phyloP scores from a whole-genome alignment of 2,888 invertebrate genomes.

The Apotomis capreana region DNA sequence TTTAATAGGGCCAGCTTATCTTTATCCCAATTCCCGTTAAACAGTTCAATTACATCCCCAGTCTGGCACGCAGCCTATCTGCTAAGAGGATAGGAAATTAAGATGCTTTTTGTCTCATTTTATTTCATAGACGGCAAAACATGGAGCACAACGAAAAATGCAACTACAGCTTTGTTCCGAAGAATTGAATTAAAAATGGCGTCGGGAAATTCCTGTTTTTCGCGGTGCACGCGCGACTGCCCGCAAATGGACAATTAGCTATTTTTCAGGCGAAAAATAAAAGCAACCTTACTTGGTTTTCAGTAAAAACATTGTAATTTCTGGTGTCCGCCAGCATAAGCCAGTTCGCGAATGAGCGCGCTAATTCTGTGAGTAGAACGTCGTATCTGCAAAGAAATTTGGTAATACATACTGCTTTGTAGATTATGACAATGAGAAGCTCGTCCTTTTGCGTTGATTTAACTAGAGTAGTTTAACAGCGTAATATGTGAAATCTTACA shows the following conservation, averaged over 20 bases:
- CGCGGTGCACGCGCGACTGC: constrained; percentile 70
- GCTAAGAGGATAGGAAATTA: constrained; percentile 69
- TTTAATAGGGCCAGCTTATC: not conserved
- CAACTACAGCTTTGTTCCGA: constrained; percentile 73
- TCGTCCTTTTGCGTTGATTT: too few species aligned
- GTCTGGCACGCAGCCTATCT: constrained; percentile 48
- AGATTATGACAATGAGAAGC: not conserved
- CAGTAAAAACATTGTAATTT: constrained; percentile 61
- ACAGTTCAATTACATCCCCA: constrained; percentile 25
- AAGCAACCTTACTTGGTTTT: constrained; percentile 56
- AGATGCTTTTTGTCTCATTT: constrained; percentile 67
- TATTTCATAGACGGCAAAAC: constrained; percentile 70
- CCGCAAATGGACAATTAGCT: constrained; percentile 80
- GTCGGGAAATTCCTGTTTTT: constrained; percentile 71
- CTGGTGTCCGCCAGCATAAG: constrained; percentile 42
- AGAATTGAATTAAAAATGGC: constrained; percentile 81
- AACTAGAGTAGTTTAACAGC: too few species aligned
- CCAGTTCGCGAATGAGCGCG: constrained; percentile 28
- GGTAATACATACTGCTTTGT: not conserved
- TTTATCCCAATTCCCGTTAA: constrained; percentile 4
- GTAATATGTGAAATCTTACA: too few species aligned
- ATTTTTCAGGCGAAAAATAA: constrained; percentile 51
- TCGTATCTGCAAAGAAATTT: not conserved
- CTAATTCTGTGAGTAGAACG: not conserved
- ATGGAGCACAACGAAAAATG: constrained; percentile 49